A percentile compares a stretch with the other conserved stretches of the same genome.
Conservation (phyloP, 2,888 invertebrate species). For the Gastrophysa polygoni region DNA sequence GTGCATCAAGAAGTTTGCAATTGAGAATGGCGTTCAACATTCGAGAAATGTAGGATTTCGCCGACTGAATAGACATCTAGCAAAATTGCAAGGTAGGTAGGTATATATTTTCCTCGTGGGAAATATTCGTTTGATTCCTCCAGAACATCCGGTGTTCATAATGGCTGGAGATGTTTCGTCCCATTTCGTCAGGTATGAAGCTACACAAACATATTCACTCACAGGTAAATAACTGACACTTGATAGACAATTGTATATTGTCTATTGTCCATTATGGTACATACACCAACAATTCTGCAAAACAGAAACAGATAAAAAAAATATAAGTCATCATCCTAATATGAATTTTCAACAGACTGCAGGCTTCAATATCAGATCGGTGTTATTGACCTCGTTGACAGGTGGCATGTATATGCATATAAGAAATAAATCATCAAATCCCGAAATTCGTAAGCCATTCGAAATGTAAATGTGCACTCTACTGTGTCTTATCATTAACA, state of each 20-base stretch:
- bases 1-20: too few relatives aligned
- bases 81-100: too few relatives aligned
- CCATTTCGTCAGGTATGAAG: not conserved
- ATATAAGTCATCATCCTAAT: too few relatives aligned
- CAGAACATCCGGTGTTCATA: not conserved
- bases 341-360: too few relatives aligned
- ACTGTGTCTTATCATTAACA: constrained; percentile 25
- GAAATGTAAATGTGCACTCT: constrained; percentile 22
- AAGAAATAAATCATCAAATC: not conserved
- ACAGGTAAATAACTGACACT: not conserved
- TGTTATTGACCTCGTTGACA: not conserved
- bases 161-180: not conserved
- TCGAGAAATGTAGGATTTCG: too few relatives aligned
- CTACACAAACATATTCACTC: not conserved
- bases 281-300: too few relatives aligned
- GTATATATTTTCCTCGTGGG: not conserved
- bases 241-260: too few relatives aligned
- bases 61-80: too few relatives aligned
- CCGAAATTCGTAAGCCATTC: constrained; percentile 12
- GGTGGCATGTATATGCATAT: too few relatives aligned
- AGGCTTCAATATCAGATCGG: not conserved
- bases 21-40: too few relatives aligned
- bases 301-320: too few relatives aligned
- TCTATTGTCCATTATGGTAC: too few relatives aligned
- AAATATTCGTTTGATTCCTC: not conserved